Percentiles rank a stretch among this genome's conserved stretches.
phyloP scores from a whole-genome alignment of 2,888 invertebrate genomes.

The Agriopis leucophaearia region DNA sequence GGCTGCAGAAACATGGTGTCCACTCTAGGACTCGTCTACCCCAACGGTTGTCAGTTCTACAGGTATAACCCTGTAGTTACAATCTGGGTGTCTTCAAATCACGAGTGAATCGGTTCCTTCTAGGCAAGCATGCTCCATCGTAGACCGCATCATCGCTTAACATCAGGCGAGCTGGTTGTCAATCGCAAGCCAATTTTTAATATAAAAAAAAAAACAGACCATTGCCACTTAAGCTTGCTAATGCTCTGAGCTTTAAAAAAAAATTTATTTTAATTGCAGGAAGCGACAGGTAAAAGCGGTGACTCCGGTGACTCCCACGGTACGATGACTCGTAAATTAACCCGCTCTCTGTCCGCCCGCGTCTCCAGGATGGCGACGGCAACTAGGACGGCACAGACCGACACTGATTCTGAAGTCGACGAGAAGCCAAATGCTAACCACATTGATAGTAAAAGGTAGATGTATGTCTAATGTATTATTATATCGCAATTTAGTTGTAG shows the following conservation, averaged over 20 bases:
- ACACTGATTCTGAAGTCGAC: conserved; percentile 90
- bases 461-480: conserved; percentile 3
- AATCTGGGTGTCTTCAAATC: no score
- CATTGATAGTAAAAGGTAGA: conserved; percentile 63
- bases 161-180: no score
- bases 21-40: no score
- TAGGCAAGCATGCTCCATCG: no score
- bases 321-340: conserved; percentile 87
- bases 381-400: conserved; percentile 84
- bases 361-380: conserved; percentile 88
- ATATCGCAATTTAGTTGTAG: neutral
- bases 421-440: conserved; percentile 61
- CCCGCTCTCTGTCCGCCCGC: conserved; percentile 89
- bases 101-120: no score
- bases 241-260: neutral
- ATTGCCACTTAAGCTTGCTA: no score
- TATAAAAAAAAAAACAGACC: no score
- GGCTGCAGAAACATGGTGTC: no score
- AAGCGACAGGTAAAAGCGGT: conserved; percentile 60
- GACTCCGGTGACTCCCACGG: conserved; percentile 68
- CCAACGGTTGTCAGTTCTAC: no score
- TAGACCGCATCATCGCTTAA: no score
- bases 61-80: no score
- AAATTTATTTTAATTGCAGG: conserved; percentile 27
- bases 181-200: no score